These are phyloP conservation scores for Chlamydotis undulata DNA, from an alignment of 2,113 vertebrate species.

Conservation along the genomic window DNA sequence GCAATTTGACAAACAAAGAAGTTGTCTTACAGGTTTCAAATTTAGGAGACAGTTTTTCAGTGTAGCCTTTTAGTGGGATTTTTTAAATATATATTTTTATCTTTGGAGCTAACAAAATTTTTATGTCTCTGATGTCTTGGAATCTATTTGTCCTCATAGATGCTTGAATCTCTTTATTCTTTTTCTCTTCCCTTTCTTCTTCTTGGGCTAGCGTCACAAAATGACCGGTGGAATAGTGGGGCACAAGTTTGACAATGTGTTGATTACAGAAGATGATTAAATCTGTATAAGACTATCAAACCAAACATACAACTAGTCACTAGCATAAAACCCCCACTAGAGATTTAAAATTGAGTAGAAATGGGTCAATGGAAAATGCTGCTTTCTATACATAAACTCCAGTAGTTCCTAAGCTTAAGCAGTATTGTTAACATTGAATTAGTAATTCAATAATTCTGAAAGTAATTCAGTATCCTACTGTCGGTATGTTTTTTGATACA, in stretches of 20 bases:
- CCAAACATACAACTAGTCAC: no score
- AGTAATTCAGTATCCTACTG: background rate
- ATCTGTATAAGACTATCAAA: background rate
- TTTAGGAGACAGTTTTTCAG: background rate
- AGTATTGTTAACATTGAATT: no score
- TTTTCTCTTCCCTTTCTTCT: background rate
- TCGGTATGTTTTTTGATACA: background rate
- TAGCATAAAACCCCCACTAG: background rate
- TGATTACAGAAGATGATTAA: background rate
- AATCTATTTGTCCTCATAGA: background rate
- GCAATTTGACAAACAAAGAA: background rate
- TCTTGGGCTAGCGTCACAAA: background rate
- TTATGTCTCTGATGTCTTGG: background rate
- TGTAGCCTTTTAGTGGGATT: background rate
- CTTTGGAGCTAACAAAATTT: background rate
- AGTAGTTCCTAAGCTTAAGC: background rate
- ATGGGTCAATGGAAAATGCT: fast-evolving
- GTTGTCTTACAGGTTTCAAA: background rate
- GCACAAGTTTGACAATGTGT: background rate
- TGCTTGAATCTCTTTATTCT: background rate
- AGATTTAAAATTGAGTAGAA: background rate
- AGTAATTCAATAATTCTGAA: no score
- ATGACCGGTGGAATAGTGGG: background rate
- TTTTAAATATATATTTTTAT: background rate
- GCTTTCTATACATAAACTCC: background rate